Conservation (phyloP, 2,888 invertebrate genomes). For the Gonocerus acuteangulatus region DNA sequence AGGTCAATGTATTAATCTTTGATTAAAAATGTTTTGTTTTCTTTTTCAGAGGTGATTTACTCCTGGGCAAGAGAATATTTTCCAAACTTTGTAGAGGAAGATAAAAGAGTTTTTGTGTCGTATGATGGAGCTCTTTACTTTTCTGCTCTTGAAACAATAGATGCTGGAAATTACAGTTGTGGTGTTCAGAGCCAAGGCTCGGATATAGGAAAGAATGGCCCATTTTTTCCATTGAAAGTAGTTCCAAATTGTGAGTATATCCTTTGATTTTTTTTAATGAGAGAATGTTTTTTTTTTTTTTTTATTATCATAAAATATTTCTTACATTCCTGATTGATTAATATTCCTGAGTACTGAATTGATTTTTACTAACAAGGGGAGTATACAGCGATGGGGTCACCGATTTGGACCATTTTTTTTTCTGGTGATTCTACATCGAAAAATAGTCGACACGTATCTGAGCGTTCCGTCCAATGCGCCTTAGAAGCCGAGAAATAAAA, state of each 20-base stretch:
- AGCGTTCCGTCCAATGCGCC: no score
- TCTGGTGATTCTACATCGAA: no score
- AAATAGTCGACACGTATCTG: no score
- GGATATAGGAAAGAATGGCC: constrained; percentile 81
- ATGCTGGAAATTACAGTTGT: constrained; percentile 83
- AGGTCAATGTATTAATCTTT: no score
- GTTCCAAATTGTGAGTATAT: constrained; percentile 62
- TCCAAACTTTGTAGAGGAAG: constrained; percentile 88
- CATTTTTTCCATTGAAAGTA: constrained; percentile 74
- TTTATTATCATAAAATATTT: background rate
- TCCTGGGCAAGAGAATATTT: constrained; percentile 87
- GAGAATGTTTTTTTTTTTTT: no score
- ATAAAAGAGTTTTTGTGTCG: constrained; percentile 86
- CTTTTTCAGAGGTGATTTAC: constrained; percentile 61
- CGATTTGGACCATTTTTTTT: no score
- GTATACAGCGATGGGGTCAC: no score
- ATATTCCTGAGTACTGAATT: background rate
- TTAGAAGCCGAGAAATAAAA: no score
- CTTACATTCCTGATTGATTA: background rate
- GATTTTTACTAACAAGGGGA: no score
- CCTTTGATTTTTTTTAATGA: background rate
- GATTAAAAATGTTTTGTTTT: background rate
- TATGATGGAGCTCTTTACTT: constrained; percentile 90
- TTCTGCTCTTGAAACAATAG: constrained; percentile 83
- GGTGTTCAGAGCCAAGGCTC: constrained; percentile 82